These are phyloP conservation scores for Leptodactylus fallax DNA, from an alignment of 2,797 vertebrate species.

Conservation along the genomic window DNA sequence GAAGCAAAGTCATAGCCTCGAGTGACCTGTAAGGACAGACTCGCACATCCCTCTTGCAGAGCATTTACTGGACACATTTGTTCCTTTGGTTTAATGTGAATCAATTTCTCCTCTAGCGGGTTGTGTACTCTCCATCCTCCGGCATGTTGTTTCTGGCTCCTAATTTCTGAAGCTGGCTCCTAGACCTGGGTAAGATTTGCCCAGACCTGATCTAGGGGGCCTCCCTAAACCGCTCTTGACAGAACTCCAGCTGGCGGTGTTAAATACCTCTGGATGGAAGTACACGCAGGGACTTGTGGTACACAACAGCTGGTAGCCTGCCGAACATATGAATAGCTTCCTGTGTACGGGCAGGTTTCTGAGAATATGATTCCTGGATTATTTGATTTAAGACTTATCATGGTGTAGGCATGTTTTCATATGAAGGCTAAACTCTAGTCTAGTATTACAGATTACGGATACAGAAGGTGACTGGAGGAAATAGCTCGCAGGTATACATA, in stretches of 20 bases:
- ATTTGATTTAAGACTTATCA: not conserved
- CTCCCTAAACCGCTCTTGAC: not conserved
- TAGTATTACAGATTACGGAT: not conserved
- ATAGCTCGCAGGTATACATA: not conserved
- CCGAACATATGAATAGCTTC: not conserved
- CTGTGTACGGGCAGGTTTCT: not conserved
- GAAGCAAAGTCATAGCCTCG: no score
- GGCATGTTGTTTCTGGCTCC: not conserved
- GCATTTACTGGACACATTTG: not conserved
- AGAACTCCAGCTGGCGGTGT: not conserved
- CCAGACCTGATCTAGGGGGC: not conserved
- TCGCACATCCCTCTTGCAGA: not conserved
- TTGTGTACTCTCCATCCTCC: not conserved
- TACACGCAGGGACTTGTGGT: slow-evolving; percentile 1
- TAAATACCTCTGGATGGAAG: not conserved
- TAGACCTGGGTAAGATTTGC: not conserved
- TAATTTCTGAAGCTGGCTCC: not conserved
- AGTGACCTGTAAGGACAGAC: not conserved
- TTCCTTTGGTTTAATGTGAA: not conserved
- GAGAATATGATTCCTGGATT: not conserved
- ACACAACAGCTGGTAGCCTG: not conserved
- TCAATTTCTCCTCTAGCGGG: not conserved
- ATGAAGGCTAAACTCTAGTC: not conserved
- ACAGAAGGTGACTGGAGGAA: not conserved
- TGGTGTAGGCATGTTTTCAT: not conserved